phyloP scores from a whole-genome alignment of 2,797 vertebrate genomes.

The Sebastes matsubarae region DNA sequence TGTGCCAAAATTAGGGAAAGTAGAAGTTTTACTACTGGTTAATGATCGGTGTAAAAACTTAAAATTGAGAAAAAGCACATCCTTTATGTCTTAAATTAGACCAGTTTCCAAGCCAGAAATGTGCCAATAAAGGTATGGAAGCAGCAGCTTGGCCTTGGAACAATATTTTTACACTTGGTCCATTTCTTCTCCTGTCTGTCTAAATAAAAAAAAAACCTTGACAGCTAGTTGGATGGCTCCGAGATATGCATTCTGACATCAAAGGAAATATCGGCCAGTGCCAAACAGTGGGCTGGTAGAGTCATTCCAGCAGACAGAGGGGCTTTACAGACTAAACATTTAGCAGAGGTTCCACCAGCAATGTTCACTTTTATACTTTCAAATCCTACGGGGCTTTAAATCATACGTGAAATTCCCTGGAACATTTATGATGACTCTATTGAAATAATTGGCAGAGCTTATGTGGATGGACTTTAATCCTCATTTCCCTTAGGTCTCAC shows the following conservation, averaged over 20 bases:
- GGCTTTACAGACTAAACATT: conserved; percentile 72
- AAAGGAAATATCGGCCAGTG: conserved; percentile 60
- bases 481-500: conserved; percentile 35
- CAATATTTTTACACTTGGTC: conserved; percentile 24
- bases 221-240: conserved; percentile 59
- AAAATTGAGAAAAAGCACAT: conserved; percentile 22
- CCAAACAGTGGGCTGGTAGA: conserved; percentile 68
- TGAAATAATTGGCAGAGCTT: conserved; percentile 55
- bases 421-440: conserved; percentile 52
- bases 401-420: conserved; percentile 54
- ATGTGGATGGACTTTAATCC: conserved; percentile 43
- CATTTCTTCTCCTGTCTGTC: conserved; percentile 40
- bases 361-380: conserved; percentile 54
- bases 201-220: conserved; percentile 56
- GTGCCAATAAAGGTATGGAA: conserved; percentile 22
- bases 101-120: conserved; percentile 22
- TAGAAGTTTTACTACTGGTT: neutral
- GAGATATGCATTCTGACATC: conserved; percentile 61
- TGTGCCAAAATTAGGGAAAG: conserved; percentile 3
- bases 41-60: conserved; percentile 14
- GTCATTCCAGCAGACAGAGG: conserved; percentile 61
- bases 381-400: conserved; percentile 51
- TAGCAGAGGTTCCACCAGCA: conserved; percentile 48
- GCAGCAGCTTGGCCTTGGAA: conserved; percentile 23
- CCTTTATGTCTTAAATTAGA: conserved; percentile 11